These are phyloP conservation scores for Oscheius sp. DNA, from an alignment of 2,888 invertebrate species.

Conservation along the genomic window DNA sequence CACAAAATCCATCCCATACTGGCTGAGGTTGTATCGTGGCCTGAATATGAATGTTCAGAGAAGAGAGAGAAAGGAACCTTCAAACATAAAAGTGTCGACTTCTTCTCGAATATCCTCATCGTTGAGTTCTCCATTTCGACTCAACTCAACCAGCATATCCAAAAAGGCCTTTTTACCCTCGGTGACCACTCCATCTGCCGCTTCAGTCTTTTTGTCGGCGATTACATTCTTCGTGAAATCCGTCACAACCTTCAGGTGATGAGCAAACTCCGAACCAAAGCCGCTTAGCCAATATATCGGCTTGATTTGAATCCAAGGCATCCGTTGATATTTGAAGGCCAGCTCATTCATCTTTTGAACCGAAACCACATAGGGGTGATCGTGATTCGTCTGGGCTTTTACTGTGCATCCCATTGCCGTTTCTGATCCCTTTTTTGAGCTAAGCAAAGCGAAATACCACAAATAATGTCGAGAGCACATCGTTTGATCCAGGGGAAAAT, in stretches of 20 bases:
- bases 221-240: conserved; percentile 58
- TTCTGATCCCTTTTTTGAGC: conserved; percentile 18
- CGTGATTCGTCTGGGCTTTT: conserved; percentile 27
- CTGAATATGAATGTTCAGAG: conserved; percentile 31
- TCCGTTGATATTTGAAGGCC: conserved; percentile 63
- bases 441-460: conserved; percentile 42
- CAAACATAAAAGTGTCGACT: conserved; percentile 74
- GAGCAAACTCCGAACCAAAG: conserved; percentile 68
- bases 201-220: conserved; percentile 42
- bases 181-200: neutral
- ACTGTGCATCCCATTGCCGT: conserved; percentile 34
- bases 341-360: conserved; percentile 27
- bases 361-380: conserved; percentile 27
- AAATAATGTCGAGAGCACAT: conserved; percentile 74
- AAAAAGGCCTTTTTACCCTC: conserved; percentile 69
- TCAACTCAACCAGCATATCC: conserved; percentile 70
- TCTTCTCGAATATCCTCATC: conserved; percentile 72
- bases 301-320: conserved; percentile 76
- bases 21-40: conserved; percentile 73
- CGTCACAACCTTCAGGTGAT: conserved; percentile 51
- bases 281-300: conserved; percentile 75
- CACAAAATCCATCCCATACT: conserved; percentile 72
- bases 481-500: conserved; percentile 73
- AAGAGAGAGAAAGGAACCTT: conserved; percentile 66
- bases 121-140: conserved; percentile 66